Evolutionary conservation across 1,140 invertebrate genomes (phyloP).

Genomic region (Campoletis sonorensis): DNA sequence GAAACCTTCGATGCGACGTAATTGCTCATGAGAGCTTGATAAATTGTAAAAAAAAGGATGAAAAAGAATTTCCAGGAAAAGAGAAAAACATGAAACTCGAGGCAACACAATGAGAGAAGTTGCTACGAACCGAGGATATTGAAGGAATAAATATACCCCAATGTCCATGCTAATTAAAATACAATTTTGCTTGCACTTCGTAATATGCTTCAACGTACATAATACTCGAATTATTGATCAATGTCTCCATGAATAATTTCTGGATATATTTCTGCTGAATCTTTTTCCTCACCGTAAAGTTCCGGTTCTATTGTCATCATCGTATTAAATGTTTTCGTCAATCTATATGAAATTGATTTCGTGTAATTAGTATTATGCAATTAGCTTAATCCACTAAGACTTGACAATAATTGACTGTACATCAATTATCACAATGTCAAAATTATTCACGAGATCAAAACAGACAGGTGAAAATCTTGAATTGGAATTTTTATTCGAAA

Average conservation of each 20-base stretch:
- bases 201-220: background rate
- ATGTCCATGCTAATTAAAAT: constrained; percentile 21
- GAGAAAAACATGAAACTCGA: constrained; percentile 2
- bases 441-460: background rate
- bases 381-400: too few relatives aligned
- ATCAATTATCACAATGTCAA: too few relatives aligned
- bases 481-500: too few relatives aligned
- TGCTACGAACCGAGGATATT: background rate
- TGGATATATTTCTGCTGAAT: background rate
- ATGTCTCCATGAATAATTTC: constrained; percentile 10
- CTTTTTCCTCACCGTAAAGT: too few relatives aligned
- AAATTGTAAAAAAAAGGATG: constrained; percentile 31
- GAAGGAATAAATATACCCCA: constrained; percentile 4
- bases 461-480: background rate
- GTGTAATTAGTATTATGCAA: too few relatives aligned
- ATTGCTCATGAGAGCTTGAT: constrained; percentile 41
- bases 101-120: constrained; percentile 5
- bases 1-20: constrained; percentile 12
- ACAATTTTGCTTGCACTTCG: background rate
- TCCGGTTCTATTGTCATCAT: background rate
- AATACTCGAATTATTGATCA: constrained; percentile 9
- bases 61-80: background rate
- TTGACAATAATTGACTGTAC: too few relatives aligned
- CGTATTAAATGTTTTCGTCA: background rate
- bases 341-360: too few relatives aligned